These are phyloP conservation scores for Pomacea maculata DNA, from an alignment of 1,140 invertebrate genomes.

Conservation along the genomic window DNA sequence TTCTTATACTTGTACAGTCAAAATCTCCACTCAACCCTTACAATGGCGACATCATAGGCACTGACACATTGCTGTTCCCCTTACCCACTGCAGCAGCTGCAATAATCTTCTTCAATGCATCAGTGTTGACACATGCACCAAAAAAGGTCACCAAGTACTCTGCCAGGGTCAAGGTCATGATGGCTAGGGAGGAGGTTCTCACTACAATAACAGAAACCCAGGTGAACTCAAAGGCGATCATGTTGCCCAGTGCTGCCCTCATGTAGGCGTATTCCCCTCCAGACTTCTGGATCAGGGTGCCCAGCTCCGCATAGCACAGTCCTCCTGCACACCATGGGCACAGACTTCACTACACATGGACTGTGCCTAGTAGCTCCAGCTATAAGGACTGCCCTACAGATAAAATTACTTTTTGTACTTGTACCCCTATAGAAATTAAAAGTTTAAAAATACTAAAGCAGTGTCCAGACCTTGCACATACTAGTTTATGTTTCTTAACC, in stretches of 20 bases:
- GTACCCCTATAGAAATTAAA: not conserved
- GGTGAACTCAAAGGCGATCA: conserved; percentile 40
- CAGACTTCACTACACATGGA: not conserved
- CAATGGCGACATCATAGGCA: no score
- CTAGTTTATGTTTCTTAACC: no score
- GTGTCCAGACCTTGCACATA: no score
- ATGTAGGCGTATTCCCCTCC: conserved; percentile 60
- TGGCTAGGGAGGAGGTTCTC: conserved; percentile 80
- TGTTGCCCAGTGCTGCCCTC: conserved; percentile 37
- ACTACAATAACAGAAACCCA: conserved; percentile 71
- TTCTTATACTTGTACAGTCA: no score
- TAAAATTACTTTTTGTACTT: not conserved
- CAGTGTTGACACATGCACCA: conserved; percentile 61
- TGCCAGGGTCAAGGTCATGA: conserved; percentile 90
- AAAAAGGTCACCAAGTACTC: conserved; percentile 88
- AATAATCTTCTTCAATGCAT: conserved; percentile 40
- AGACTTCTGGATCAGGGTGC: conserved; percentile 50
- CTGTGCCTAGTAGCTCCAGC: not conserved
- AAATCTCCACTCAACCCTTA: no score
- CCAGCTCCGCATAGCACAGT: conserved; percentile 58
- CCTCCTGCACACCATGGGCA: conserved; percentile 31
- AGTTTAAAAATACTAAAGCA: not conserved
- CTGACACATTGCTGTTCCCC: not conserved
- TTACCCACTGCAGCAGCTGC: conserved; percentile 45
- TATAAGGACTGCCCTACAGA: not conserved